phyloP scores from a whole-genome alignment of 2,888 invertebrate genomes.

The Ischnus inquisitorius region DNA sequence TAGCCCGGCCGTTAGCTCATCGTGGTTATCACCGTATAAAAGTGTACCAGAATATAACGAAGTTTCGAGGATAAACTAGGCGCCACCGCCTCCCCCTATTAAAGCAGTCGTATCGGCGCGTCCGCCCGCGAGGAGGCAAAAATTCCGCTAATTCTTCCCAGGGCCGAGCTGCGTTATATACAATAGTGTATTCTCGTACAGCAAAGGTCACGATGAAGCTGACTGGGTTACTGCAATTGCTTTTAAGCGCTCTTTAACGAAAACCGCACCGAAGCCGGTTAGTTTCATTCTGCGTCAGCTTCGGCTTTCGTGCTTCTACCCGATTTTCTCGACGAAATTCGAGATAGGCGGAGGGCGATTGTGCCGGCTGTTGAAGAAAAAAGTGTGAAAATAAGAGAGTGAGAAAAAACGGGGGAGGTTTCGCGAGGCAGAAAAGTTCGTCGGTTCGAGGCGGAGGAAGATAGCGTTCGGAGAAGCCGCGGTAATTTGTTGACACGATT shows the following conservation, averaged over 20 bases:
- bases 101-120: constrained; percentile 46
- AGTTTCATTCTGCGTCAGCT: constrained; percentile 18
- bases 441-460: constrained; percentile 43
- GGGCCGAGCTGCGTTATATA: neutral
- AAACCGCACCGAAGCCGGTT: neutral
- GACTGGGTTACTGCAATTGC: constrained; percentile 17
- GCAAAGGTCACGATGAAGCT: constrained; percentile 16
- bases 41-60: constrained; percentile 53
- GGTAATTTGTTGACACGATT: constrained; percentile 70
- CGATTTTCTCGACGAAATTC: constrained; percentile 27
- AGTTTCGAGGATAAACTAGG: constrained; percentile 54
- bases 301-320: constrained; percentile 17
- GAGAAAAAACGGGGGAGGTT: constrained; percentile 9
- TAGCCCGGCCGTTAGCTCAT: constrained; percentile 41
- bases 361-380: constrained; percentile 2
- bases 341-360: constrained; percentile 13
- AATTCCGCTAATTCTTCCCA: constrained; percentile 61
- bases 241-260: neutral
- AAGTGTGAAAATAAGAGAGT: constrained; percentile 47
- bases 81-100: constrained; percentile 12
- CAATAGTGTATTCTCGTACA: neutral
- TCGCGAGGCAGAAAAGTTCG: constrained; percentile 48
- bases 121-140: constrained; percentile 18
- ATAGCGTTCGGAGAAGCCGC: constrained; percentile 60
- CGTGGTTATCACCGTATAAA: constrained; percentile 47